Evolutionary conservation across 2,888 invertebrate genomes (phyloP), one percentile per base, ranked within the genome.

Genomic region (Mechanitis messenoides): DNA sequence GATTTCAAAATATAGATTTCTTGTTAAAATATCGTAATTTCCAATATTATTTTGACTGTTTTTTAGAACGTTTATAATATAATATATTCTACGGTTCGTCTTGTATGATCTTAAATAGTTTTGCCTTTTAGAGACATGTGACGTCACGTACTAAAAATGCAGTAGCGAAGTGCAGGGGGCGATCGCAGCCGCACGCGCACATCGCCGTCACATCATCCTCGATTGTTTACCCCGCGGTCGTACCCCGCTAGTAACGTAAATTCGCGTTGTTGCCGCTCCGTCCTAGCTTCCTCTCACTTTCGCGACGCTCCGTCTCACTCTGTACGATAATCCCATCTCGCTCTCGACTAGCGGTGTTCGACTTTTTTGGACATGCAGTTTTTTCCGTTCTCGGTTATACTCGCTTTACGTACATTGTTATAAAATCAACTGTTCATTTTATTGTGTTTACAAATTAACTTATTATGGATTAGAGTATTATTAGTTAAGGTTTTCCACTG

Each of bases 211-310:
- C 80, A 78, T 81, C 77, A 79, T 78, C 79, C 77, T 79, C 83
- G 84, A 87, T 86, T 89, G 87, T 88, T 89, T 89, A 87, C 85
- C 83, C 84, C 85, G 82, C 42, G 11, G 31, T 50, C 20, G 20
- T 20, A 20, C 20, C 20, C 80, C 64, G 63, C 69, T 62, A 79
- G 83, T 84, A 84, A 85, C 86, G 87, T 88, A 87, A 83, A 78
- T 71, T 80, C 72, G 81, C 84, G 80, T 72, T 74, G 90, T 87
- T 89, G 89, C 90, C 90, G 81, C 78, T 76, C 78, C 76, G 83
- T 75, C 71, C 73, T 87, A 77, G 85, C 83, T 80, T 86, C 88
- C 87, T 87, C 90, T 90, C 90, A 89, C 90, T 89, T 89, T 89
- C 90, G 85, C 87, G 85, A 80, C 74, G 66, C 65, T 68, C 74